A percentile compares a stretch with the other conserved stretches of the same genome.
Conservation (phyloP, 2,113 vertebrate species). For the Haliaeetus leucogaster region DNA sequence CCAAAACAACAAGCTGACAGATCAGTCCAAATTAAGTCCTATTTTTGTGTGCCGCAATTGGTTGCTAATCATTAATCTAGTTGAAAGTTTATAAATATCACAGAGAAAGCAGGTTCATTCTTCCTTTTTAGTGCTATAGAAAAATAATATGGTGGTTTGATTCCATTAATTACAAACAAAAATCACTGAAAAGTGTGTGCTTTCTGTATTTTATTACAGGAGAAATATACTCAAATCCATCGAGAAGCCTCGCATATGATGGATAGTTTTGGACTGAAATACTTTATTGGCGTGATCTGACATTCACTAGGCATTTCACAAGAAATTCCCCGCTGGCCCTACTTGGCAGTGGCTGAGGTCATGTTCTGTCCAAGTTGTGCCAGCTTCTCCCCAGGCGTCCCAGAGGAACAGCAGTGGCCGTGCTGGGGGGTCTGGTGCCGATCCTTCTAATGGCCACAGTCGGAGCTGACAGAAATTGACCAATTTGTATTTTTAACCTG, state of each 20-base stretch:
- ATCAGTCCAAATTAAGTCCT: background rate
- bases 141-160: background rate
- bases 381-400: background rate
- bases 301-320: background rate
- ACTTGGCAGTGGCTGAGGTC: background rate
- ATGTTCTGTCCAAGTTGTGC: background rate
- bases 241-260: background rate
- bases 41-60: background rate
- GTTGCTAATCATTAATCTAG: background rate
- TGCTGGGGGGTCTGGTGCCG: background rate
- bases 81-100: background rate
- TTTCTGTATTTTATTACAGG: background rate
- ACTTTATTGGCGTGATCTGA: background rate
- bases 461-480: background rate
- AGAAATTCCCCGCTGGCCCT: background rate
- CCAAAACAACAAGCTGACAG: background rate
- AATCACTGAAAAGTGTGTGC: background rate
- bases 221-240: background rate
- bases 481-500: background rate
- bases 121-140: background rate
- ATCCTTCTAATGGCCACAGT: background rate
- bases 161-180: background rate
- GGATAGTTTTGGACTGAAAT: background rate
- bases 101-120: background rate
- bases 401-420: fast-evolving